Conservation (phyloP, 2,888 invertebrate species). For the Lycaena phlaeas region DNA sequence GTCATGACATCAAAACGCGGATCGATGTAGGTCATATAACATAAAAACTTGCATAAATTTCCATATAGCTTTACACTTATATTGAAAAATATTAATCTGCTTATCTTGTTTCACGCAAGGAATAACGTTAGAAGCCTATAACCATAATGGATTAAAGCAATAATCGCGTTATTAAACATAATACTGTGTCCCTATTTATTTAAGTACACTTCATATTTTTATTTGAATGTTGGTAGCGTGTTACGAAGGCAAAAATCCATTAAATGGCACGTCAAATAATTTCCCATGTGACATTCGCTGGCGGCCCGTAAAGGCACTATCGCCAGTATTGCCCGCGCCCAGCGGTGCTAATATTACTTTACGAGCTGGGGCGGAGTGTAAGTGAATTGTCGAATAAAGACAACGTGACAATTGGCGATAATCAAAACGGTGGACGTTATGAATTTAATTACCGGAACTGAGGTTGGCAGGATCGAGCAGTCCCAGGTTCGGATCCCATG, state of each 20-base stretch:
- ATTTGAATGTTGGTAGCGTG: constrained; percentile 65
- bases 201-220: constrained; percentile 44
- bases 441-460: too few species aligned
- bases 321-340: constrained; percentile 68
- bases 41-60: too few species aligned
- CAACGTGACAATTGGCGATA: constrained; percentile 31
- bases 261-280: constrained; percentile 73
- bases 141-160: constrained; percentile 10
- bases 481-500: too few species aligned
- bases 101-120: background rate
- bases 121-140: background rate
- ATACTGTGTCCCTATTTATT: too few species aligned
- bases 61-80: background rate
- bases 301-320: constrained; percentile 72
- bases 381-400: constrained; percentile 71
- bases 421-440: background rate
- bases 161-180: too few species aligned
- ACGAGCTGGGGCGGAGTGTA: constrained; percentile 62
- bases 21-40: too few species aligned
- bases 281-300: constrained; percentile 71
- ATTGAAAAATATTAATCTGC: background rate
- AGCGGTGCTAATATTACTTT: constrained; percentile 70
- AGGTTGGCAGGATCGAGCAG: too few species aligned
- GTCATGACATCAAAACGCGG: too few species aligned
- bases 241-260: constrained; percentile 73